Percentiles rank a stretch among this genome's conserved stretches.
Conservation (phyloP, 1,140 invertebrate genomes). For the Galendromus occidentalis region DNA sequence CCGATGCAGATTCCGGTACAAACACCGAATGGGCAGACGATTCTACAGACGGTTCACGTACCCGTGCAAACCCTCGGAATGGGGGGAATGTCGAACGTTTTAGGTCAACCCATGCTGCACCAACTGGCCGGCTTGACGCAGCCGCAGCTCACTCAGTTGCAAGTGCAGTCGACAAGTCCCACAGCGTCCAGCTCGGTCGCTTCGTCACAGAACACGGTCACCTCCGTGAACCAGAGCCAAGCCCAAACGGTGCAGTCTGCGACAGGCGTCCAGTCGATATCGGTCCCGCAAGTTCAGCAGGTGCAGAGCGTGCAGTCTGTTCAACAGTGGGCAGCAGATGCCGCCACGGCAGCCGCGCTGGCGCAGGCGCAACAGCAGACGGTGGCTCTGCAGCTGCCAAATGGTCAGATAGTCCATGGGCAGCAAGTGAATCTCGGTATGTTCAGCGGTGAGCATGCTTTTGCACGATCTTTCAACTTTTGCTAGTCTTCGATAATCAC, state of each 20-base stretch:
- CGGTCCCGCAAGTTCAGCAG: conserved; percentile 15
- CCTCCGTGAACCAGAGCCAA: conserved; percentile 30
- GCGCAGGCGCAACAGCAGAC: conserved; percentile 17
- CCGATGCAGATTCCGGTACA: conserved; percentile 80
- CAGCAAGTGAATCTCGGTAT: conserved; percentile 10
- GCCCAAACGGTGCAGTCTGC: conserved; percentile 49
- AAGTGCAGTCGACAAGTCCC: conserved; percentile 14
- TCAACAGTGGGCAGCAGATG: conserved; percentile 8
- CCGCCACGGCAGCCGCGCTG: conserved; percentile 27
- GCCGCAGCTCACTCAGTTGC: conserved; percentile 34
- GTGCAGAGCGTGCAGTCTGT: conserved; percentile 12
- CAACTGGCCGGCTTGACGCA: conserved; percentile 28
- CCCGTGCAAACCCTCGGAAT: conserved; percentile 42
- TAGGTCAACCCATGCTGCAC: not conserved
- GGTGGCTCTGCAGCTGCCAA: conserved; percentile 24
- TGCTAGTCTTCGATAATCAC: too few species aligned
- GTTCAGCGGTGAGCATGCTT: too few species aligned
- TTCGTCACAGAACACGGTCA: not conserved
- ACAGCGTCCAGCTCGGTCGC: not conserved
- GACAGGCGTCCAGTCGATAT: conserved; percentile 36
- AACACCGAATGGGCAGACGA: conserved; percentile 65
- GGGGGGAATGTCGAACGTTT: conserved; percentile 39
- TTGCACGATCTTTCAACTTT: too few species aligned
- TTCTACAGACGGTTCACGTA: conserved; percentile 78
- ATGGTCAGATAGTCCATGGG: conserved; percentile 24